Evolutionary conservation across 2,797 vertebrate species (phyloP), one percentile per base, ranked within the genome.

Genomic region (Phrynocephalus vlangalii): DNA sequence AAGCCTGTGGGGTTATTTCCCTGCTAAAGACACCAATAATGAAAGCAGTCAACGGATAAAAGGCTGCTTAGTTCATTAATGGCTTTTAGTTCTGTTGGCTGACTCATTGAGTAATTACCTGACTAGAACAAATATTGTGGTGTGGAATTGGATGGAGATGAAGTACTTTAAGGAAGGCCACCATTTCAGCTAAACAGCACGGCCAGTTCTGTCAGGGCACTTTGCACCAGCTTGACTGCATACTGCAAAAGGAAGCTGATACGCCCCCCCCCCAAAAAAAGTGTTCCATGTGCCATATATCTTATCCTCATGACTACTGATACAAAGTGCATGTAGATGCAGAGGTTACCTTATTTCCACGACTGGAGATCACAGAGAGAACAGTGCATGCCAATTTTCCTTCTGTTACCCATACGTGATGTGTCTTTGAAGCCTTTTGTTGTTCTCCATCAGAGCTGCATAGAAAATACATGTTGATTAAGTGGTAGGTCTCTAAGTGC

Each of bases 81-180:
- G 30, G 66, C 6, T 72, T 50, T 76, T 76, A 76, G 75, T 87
- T 75, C 71, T 87, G 70, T 38, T 75, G 71, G 33, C 38, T 82
- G 56, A 75, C 63, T 73, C 80, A 86, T 82, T 87, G 79, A 87
- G 82, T 87, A 75, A 88, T 88, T 80, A 56, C 18, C 78, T 50
- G 11, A 73, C 38, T 84, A 68, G 76, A 84, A 80, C 50, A 87
- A 82, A 76, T 84, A 80, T 66, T 84, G 56, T 66, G 44, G 56
- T 67, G 33, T 63, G 28, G 77, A 75, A 84, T 33, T 73, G 15
- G 26, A 6, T 22, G 30, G 30, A 67, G 52, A 50, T 80, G 38
- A 60, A 72, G 22, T 50, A 50, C 60, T 22, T 83, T 87, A 52
- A 83, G 70, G n/a, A 70, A 52, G n/a, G 60, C 18, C n/a, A 56